Base-by-base conservation (phyloP, 1,140 invertebrate genomes). In the Aphaenogaster ashmeadi region DNA sequence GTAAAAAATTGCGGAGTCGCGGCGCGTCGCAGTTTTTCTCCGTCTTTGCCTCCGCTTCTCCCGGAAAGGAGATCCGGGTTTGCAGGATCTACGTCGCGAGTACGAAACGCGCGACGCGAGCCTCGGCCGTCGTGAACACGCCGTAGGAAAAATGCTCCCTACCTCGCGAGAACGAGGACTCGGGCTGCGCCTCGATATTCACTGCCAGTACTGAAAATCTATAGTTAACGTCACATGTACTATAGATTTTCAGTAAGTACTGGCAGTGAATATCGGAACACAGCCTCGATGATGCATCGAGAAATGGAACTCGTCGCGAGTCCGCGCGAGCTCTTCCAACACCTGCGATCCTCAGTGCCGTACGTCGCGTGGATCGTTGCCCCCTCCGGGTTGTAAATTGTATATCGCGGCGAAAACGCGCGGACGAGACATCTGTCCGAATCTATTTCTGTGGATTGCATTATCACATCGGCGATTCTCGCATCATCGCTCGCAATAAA, bases 401-500 rank as follows among this genome's bases (percentile, higher is more conserved):
- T 38, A 50, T 47, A 44, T 69, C 11, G 27, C 6, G 7, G 15
- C 9, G 18, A 9, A n/a, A 27, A 62, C 15, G 41, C 11, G 75
- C 38, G 11, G 8, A 18, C 11, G 33, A 13, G 38, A 54, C 41
- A n/a, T 41, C 15, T 21, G 27, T 41, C 52, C 36, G 36, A 11
- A 58, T 41, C 78, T 69, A 80, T 80, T 80, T 80, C 21, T 18
- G 78, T 44, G n/a, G 36, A 15, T 71, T 54, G 36, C 47, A 71
- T 69, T 69, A 52, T 36, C n/a, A 27, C 27, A 67, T 81, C 41
- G 18, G 41, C 54, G 69, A 75, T 75, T 60, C 41, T 47, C 69
- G 54, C 78, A 81, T 81, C 78, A 80, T 69, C 78, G 62, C 78
- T 69, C 36, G 52, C 18, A 81, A 81, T 84, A 84, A 74, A 74